Base-by-base conservation (phyloP, 2,888 invertebrate genomes). In the Eupithecia subfuscata region DNA sequence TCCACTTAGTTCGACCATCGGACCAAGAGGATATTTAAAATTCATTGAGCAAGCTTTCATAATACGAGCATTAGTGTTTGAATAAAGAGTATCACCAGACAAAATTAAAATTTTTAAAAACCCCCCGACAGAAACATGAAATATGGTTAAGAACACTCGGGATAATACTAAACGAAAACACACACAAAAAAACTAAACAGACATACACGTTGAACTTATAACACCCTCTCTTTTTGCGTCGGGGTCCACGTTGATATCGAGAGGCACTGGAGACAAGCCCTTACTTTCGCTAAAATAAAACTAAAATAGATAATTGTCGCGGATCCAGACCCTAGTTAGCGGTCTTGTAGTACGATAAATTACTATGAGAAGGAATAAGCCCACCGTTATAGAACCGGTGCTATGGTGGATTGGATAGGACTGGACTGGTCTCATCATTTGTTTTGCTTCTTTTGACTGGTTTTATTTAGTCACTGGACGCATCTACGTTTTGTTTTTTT, bases 341-440 rank as follows among this genome's bases (percentile, higher is more conserved):
- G 82, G 82, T 84, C 82, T 84, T 84, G 81, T 85, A 85, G 84
- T 83, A 84, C 83, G 79, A 84, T 86, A 87, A 86, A 88, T 88
- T 87, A 87, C 87, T 86, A 87, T 82, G 83, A 83, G 83, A 85
- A 89, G 88, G 89, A 84, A 87, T 84, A 87, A 80, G 88, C 69
- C 80, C 84, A 89, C 94, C 92, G 94, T 93, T 94, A 91, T 73
- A 68, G 63, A 73, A 74, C 77, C 76, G 77, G 75, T 76, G 74
- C 34, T 43, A 52, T 71, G 60, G 70, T 78, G 75, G 69, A 79
- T 81, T 78, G 75, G 69, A 79, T 81, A 70, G 63, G 71, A 70
- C 18, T 34, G 34, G 64, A 70, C 22, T 64, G 34, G 64, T 64
- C 68, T 12, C 43, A 40, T 5, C 43, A 40, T 67, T 67, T 67